phyloP scores from a whole-genome alignment of 2,888 invertebrate genomes.

The Chloromyia formosa region DNA sequence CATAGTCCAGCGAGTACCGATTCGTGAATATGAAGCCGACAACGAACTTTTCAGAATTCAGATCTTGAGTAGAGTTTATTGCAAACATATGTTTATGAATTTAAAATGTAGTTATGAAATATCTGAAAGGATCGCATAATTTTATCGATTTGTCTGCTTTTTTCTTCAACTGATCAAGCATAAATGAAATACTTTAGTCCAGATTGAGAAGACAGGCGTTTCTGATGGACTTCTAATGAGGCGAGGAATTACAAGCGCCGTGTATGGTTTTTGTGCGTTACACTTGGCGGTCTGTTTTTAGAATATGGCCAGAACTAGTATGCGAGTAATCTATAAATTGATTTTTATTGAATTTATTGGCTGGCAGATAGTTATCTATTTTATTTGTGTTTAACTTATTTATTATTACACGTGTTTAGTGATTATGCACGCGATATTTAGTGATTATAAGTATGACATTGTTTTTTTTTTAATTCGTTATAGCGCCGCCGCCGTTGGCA shows the following conservation, averaged over 20 bases:
- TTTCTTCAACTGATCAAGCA: constrained; percentile 11
- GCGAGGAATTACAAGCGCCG: constrained; percentile 54
- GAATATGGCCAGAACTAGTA: neutral
- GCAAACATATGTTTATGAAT: constrained; percentile 55
- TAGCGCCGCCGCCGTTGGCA: no score
- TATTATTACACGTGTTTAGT: no score
- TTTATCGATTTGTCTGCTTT: constrained; percentile 39
- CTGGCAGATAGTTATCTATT: neutral
- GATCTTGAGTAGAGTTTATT: constrained; percentile 51
- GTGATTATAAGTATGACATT: no score
- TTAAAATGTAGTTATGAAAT: constrained; percentile 51
- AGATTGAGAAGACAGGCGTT: constrained; percentile 51
- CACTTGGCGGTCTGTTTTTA: constrained; percentile 3
- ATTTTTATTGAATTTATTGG: neutral
- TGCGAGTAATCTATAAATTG: constrained; percentile 1
- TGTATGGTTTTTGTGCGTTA: constrained; percentile 50
- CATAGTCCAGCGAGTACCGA: neutral
- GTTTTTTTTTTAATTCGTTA: no score
- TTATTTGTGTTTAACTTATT: neutral
- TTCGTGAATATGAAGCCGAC: neutral
- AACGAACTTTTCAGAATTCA: constrained; percentile 41
- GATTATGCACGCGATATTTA: no score
- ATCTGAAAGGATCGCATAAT: constrained; percentile 41
- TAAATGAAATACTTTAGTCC: constrained; percentile 18
- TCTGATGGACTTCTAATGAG: constrained; percentile 54